Percentiles rank a stretch among this genome's conserved stretches.
phyloP scores from a whole-genome alignment of 2,797 vertebrate genomes.

The Caiman crocodilus region DNA sequence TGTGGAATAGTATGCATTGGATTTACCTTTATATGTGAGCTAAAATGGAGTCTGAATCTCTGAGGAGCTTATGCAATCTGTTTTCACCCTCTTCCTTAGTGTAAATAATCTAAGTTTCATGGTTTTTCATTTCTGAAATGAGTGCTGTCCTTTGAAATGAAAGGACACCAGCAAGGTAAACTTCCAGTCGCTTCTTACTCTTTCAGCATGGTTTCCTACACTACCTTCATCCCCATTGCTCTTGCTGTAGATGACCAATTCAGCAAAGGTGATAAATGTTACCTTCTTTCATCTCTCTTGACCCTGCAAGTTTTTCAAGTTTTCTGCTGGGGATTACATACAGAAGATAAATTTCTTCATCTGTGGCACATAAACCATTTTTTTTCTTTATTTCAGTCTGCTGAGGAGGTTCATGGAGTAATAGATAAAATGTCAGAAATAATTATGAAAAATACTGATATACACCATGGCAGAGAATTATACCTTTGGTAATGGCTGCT shows the following conservation, averaged over 20 bases:
- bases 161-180: not conserved
- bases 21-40: not conserved
- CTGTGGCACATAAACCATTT: conserved; percentile 75
- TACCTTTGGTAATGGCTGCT: conserved; percentile 74
- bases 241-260: conserved; percentile 71
- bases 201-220: not conserved
- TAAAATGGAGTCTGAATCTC: not conserved
- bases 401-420: conserved; percentile 78
- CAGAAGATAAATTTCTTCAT: conserved; percentile 82
- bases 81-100: not conserved
- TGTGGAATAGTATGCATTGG: not conserved
- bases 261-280: conserved; percentile 76
- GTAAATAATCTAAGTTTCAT: not conserved
- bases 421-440: conserved; percentile 85
- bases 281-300: conserved; percentile 69
- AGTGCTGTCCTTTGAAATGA: not conserved
- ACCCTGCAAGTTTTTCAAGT: conserved; percentile 69
- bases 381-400: conserved; percentile 73
- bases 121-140: not conserved
- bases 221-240: conserved; percentile 45
- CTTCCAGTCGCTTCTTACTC: not conserved
- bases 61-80: not conserved
- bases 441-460: conserved; percentile 85
- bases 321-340: conserved; percentile 83
- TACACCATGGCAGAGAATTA: conserved; percentile 79